Evolutionary conservation across 2,113 vertebrate species (phyloP).

Genomic region (Acrocephalus arundinaceus): DNA sequence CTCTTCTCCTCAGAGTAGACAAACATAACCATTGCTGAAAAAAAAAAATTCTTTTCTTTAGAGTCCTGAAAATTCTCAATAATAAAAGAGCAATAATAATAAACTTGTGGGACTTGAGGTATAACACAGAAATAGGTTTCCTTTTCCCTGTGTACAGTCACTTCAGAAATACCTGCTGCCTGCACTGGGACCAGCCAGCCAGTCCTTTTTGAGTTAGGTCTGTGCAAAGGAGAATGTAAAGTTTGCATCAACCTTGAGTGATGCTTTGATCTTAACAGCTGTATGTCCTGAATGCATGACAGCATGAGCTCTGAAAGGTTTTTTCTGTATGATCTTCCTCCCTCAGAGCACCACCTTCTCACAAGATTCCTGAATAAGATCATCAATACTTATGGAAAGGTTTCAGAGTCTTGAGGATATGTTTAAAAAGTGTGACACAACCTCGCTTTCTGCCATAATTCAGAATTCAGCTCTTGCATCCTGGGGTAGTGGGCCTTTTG

Average conservation of each 20-base stretch:
- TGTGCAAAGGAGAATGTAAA: neutral
- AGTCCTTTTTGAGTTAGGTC: neutral
- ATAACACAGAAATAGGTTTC: neutral
- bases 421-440: neutral
- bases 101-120: neutral
- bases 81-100: neutral
- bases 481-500: neutral
- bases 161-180: neutral
- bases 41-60: neutral
- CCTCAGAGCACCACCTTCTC: neutral
- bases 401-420: neutral
- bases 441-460: neutral
- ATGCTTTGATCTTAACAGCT: neutral
- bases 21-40: neutral
- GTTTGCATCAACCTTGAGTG: neutral
- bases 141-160: neutral
- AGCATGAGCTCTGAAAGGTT: neutral
- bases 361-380: neutral
- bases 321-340: neutral
- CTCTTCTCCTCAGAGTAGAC: neutral
- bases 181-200: neutral
- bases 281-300: neutral
- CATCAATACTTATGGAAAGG: neutral
- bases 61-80: neutral
- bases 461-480: neutral